These are phyloP conservation scores for Pristiophorus japonicus DNA, from an alignment of 2,113 vertebrate species.

Conservation along the genomic window DNA sequence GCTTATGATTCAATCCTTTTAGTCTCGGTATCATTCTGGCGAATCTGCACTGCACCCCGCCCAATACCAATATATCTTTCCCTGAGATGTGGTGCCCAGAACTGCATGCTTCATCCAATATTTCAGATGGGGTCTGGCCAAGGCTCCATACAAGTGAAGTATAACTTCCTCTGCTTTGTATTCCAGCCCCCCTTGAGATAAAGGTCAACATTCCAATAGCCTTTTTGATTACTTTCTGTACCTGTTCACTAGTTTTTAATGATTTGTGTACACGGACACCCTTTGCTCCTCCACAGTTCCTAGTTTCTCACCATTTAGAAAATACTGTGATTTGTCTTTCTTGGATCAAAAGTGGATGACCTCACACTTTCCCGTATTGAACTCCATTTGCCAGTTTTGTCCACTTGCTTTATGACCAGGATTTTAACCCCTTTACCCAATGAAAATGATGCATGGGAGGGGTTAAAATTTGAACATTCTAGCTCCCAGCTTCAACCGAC, in stretches of 20 bases:
- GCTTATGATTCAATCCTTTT: background rate
- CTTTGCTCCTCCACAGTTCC: background rate
- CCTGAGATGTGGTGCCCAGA: background rate
- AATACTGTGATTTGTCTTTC: too few relatives aligned
- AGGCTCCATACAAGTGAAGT: too few relatives aligned
- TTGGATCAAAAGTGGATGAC: too few relatives aligned
- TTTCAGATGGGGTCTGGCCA: background rate
- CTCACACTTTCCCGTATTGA: too few relatives aligned
- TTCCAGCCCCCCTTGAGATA: background rate
- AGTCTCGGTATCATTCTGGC: background rate
- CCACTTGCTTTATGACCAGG: too few relatives aligned
- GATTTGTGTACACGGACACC: background rate
- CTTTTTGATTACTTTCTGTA: background rate
- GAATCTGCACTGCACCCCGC: background rate
- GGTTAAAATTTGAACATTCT: background rate
- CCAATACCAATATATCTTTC: background rate
- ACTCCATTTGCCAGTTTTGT: too few relatives aligned
- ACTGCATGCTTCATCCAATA: background rate
- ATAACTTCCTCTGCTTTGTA: background rate
- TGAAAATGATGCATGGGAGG: too few relatives aligned
- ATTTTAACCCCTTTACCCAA: too few relatives aligned
- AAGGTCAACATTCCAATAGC: background rate
- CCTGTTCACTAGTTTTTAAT: background rate
- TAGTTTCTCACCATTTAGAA: background rate
- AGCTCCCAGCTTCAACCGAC: background rate